Evolutionary conservation across 2,888 invertebrate species (phyloP).

Genomic region (Epinotia bilunana): DNA sequence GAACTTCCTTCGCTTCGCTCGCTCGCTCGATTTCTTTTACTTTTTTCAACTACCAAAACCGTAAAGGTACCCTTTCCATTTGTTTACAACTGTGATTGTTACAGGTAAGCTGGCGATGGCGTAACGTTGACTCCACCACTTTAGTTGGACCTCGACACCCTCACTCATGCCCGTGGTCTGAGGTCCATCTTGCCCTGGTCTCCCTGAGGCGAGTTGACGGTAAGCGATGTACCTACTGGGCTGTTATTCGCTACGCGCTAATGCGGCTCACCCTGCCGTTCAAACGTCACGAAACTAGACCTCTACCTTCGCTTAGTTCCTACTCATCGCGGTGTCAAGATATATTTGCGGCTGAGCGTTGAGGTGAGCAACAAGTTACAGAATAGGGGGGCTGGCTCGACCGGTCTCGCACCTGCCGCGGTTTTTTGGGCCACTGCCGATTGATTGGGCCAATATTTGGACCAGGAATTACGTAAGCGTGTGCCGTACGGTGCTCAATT

Average conservation of each 20-base stretch:
- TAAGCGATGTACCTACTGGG: background rate
- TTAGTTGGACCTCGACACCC: background rate
- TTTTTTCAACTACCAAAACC: no score
- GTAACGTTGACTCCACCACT: background rate
- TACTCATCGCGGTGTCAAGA: no score
- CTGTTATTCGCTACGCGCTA: no score
- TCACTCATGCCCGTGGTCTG: background rate
- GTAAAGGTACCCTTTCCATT: no score
- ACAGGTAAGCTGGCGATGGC: background rate
- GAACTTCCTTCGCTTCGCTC: no score
- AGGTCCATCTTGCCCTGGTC: background rate
- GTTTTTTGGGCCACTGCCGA: constrained; percentile 2
- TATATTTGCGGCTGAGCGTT: no score
- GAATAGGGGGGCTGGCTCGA: no score
- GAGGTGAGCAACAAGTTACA: no score
- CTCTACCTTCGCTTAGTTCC: no score
- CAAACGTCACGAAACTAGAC: no score
- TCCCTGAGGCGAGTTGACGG: background rate
- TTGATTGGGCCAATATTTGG: background rate
- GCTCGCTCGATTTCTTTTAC: no score
- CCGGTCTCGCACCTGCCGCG: constrained; percentile 5
- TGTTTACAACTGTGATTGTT: background rate
- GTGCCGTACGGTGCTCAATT: background rate
- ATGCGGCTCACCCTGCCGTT: no score
- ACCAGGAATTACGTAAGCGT: background rate